Evolutionary conservation across 2,888 invertebrate genomes (phyloP), one percentile per base, ranked within the genome.

Genomic region (Rambutsinella grinnellia): DNA sequence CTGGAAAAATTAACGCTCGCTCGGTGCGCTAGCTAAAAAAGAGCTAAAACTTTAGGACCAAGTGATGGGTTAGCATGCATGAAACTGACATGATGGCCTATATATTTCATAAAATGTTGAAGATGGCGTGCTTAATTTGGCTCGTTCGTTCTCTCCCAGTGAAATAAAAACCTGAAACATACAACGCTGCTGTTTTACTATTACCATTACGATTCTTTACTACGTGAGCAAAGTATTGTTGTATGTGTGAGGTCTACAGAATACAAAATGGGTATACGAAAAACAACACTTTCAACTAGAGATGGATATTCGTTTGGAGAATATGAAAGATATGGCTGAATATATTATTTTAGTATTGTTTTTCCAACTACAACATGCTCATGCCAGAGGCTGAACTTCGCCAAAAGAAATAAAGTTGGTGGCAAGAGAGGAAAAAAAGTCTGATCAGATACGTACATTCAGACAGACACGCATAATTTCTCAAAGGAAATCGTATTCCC

Each of bases 41-140:
- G 24, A 65, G 6, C 36, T 36, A 36, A 5, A 36, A 36, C 58
- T 63, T 47, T 19, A n/a, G 24, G 61, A 62, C 56, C 62, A 75
- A 67, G 62, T 67, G 62, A 67, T 67, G 46, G 46, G 49, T 49
- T 62, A 60, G 67, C 74, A 67, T 75, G 67, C 62, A 75, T 62
- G 67, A 75, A 75, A 62, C 74, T 75, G 67, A 67, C 74, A 75
- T 67, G 74, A 75, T 67, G 74, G 74, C 67, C 74, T 74, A 74
- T 66, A 74, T 74, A 60, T 74, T 74, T 74, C 46, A 74, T 74
- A 28, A 72, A 66, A 8, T 36, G 66, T 71, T 62, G 65, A 65
- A 56, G 56, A 46, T 66, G 54, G 66, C 72, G 72, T 74, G 72
- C 54, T 57, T 66, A 74, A 61, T 66, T 74, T 71, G 17, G 71